A percentile compares a stretch with the other conserved stretches of the same genome.
phyloP scores from a whole-genome alignment of 2,113 vertebrate species.

The Tauraco erythrolophus region DNA sequence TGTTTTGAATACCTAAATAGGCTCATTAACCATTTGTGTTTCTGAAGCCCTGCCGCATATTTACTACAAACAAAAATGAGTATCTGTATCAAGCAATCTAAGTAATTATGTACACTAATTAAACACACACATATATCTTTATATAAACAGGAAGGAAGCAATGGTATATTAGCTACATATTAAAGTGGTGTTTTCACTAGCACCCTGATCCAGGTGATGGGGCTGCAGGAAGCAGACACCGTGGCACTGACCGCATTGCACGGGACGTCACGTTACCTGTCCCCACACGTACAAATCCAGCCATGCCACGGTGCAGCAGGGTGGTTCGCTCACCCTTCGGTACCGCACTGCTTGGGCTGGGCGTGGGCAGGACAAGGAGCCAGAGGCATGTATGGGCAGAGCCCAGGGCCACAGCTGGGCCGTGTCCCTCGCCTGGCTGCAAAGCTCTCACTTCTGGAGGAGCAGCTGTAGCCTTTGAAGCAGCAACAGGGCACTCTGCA shows the following conservation, averaged over 20 bases:
- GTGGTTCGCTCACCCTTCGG: background rate
- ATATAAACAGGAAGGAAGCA: background rate
- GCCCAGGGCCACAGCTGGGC: too few relatives aligned
- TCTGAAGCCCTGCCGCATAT: background rate
- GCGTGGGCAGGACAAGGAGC: accelerated
- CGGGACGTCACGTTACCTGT: background rate
- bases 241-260: accelerated
- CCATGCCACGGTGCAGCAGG: accelerated
- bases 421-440: accelerated
- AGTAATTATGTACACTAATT: background rate
- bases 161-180: background rate
- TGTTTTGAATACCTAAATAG: slow-evolving; percentile 22
- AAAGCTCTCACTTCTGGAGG: background rate
- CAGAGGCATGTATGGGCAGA: accelerated
- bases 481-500: background rate
- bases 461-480: background rate
- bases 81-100: background rate
- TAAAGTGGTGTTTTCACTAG: background rate
- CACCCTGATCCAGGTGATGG: background rate
- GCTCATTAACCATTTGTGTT: background rate
- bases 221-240: background rate
- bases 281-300: accelerated
- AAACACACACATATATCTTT: background rate
- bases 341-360: accelerated
- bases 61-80: slow-evolving; percentile 19